These are phyloP conservation scores for Merops nubicus DNA, from an alignment of 2,113 vertebrate species.

Conservation along the genomic window DNA sequence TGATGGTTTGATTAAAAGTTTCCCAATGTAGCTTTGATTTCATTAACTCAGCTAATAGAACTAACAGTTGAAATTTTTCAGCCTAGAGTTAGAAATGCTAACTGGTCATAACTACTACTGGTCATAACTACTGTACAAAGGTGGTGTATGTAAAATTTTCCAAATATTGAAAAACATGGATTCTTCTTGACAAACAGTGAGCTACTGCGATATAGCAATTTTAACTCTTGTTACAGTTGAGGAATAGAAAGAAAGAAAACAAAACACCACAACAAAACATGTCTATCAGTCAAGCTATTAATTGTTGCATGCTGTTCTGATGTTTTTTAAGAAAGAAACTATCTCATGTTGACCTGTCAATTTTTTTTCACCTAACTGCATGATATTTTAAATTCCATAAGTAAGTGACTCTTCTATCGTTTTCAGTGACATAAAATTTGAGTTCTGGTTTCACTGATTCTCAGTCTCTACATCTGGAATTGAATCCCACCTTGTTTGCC, in stretches of 20 bases:
- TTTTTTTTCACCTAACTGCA: background rate
- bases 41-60: background rate
- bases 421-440: background rate
- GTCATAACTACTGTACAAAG: background rate
- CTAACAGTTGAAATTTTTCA: background rate
- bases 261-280: background rate
- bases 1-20: background rate
- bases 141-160: background rate
- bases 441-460: background rate
- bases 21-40: background rate
- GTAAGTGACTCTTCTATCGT: background rate
- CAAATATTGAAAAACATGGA: background rate
- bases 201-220: background rate
- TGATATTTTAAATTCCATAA: background rate
- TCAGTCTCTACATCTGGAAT: background rate
- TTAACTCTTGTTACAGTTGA: background rate
- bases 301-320: background rate
- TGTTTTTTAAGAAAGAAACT: background rate
- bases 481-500: background rate
- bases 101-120: no score
- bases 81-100: background rate
- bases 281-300: background rate
- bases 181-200: background rate
- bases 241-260: background rate
- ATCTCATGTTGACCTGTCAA: rapidly evolving